phyloP scores from a whole-genome alignment of 2,888 invertebrate genomes.

The Hoplodrina blanda region DNA sequence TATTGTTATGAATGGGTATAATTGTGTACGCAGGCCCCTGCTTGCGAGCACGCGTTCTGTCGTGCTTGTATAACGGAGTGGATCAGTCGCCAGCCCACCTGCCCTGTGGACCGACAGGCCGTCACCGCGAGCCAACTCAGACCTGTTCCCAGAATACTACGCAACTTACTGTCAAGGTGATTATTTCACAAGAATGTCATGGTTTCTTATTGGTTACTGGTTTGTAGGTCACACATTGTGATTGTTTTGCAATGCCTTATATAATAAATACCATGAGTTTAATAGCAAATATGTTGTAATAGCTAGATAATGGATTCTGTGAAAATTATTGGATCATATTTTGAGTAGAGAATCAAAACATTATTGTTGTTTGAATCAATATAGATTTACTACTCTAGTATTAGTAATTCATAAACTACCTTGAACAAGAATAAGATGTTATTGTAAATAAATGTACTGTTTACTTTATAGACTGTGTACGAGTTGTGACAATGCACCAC shows the following conservation, averaged over 20 bases:
- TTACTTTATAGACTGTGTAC: conserved; percentile 93
- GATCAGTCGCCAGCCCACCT: conserved; percentile 98
- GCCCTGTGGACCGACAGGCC: conserved; percentile 97
- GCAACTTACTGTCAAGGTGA: conserved; percentile 96
- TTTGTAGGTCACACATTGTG: conserved; percentile 70
- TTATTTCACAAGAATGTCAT: conserved; percentile 64
- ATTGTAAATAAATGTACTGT: conserved; percentile 33
- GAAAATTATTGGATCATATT: conserved; percentile 31
- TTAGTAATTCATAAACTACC: neutral
- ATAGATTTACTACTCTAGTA: neutral
- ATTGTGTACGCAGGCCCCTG: conserved; percentile 93
- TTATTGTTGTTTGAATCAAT: conserved; percentile 17
- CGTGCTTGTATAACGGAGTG: conserved; percentile 98
- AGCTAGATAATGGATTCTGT: conserved; percentile 29
- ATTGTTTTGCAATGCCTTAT: conserved; percentile 65
- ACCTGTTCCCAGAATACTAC: conserved; percentile 97
- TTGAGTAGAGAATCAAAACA: conserved; percentile 32
- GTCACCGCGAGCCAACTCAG: conserved; percentile 97
- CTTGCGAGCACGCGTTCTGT: conserved; percentile 99
- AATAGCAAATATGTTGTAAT: conserved; percentile 41
- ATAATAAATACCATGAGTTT: conserved; percentile 54
- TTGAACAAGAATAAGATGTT: conserved; percentile 14
- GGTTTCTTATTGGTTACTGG: conserved; percentile 48
- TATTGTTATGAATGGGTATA: conserved; percentile 28
- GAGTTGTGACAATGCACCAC: conserved; percentile 96